Base-by-base conservation (phyloP, 2,888 invertebrate genomes). In the Synanthedon formicaeformis region DNA sequence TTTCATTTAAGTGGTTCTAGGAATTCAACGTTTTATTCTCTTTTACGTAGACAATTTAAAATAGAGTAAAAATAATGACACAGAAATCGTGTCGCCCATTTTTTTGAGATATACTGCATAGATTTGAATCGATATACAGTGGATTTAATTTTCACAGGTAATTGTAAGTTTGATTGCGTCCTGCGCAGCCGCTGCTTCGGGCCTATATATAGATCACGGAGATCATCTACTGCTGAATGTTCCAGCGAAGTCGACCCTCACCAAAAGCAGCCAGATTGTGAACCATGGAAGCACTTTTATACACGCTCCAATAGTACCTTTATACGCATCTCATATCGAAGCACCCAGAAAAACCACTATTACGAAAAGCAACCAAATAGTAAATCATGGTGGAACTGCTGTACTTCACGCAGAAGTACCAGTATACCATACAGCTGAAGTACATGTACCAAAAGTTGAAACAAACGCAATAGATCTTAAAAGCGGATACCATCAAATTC, bases 351-450 rank as follows among this genome's bases (percentile, higher is more conserved):
- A 73, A 41, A 56, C 69, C 0, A 74, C 74, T 0, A 57, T 75
- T 3, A 73, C 76, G 4, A 79, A 82, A 69, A 72, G 81, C 73
- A 74, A 83, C 69, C 68, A 78, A 62, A 57, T 82, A 58, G 70
- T 88, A 60, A 64, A 71, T 58, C 78, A 80, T 53, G 76, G 76
- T 6, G 65, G 71, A 40, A 69, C 76, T 14, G 57, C 66, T 51
- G 51, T 70, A 5, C 56, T 69, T 1, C 71, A 81, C 52, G 59
- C 71, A 48, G 8, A 16, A 16, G 70, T 69, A 53, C 75, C 76
- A 1, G 55, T 61, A 3, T 59, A 67, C 0, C 71, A 72, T 8
- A 60, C 68, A 0, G 56, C 65, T 12, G 69, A 65, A 23, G 58
- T 57, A 0, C 59, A 63, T 0, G 54, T 59, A 6, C 57, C 58